Base-by-base conservation (phyloP, 2,797 vertebrate species). In the Syngnathus rostellatus region DNA sequence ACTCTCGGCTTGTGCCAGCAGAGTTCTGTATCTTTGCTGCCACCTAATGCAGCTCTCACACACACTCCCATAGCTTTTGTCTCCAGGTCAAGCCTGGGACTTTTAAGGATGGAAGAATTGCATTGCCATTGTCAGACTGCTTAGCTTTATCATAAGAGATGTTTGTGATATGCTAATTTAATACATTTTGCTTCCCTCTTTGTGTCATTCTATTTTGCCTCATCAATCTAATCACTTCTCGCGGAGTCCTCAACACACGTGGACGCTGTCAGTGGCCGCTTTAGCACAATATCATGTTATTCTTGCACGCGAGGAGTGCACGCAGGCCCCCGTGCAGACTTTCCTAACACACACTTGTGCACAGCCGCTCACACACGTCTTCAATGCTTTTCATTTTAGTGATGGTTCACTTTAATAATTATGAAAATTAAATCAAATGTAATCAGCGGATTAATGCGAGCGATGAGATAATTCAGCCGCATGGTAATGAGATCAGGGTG, bases 11-110 rank as follows among this genome's bases (percentile, higher is more conserved):
- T 43, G 53, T 9, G 60, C 61, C 71, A 64, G 70, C 39, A 38
- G 72, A 87, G 86, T 68, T 86, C 85, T 91, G 91, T 88, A 89
- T 89, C 91, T 92, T 90, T 92, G 90, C 91, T 92, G 91, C 91
- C 91, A 91, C 89, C 90, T 92, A 92, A 92, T 87, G 91, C 89
- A 90, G 87, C 86, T 79, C 87, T 81, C 75, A 86, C 78, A 84
- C 85, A 85, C 86, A 85, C 51, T 70, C 69, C 9, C 63, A 79
- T 78, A 75, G 81, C 76, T 53, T 83, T 81, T 77, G 77, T 82
- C 78, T 82, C 72, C 71, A 80, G 72, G 70, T 81, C 76, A 70
- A 72, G 71, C 66, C 71, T 64, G 67, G 64, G 31, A 77, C 71
- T 79, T 86, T 83, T 83, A 81, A 84, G 86, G 82, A 74, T 77